phyloP scores from a whole-genome alignment of 2,888 invertebrate genomes.

The Apamea anceps region DNA sequence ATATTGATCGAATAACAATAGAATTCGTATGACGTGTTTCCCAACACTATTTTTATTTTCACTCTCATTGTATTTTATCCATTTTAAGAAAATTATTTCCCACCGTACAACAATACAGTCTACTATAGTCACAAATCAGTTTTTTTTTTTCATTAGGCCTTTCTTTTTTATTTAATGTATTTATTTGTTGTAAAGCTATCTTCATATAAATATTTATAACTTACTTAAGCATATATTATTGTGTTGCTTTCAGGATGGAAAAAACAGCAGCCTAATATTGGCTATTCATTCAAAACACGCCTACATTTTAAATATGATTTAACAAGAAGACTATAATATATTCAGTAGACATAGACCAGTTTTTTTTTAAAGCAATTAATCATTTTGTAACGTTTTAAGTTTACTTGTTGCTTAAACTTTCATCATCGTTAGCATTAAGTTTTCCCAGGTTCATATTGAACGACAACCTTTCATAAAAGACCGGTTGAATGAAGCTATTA shows the following conservation, averaged over 20 bases:
- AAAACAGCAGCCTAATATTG: background rate
- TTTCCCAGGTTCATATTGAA: background rate
- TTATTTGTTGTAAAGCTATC: background rate
- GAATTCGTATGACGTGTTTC: slow-evolving; percentile 28
- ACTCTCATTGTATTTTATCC: slow-evolving; percentile 28
- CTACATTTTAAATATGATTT: background rate
- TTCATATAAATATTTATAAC: background rate
- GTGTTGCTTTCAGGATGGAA: background rate
- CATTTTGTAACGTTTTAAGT: background rate
- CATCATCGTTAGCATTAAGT: background rate
- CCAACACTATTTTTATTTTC: slow-evolving; percentile 32
- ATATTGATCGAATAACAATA: slow-evolving; percentile 31
- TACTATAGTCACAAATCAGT: background rate
- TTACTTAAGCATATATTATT: background rate
- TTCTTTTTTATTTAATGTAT: background rate
- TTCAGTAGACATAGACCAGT: background rate
- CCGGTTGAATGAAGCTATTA: too few relatives aligned
- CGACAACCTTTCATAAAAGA: background rate
- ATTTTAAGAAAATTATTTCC: slow-evolving; percentile 23
- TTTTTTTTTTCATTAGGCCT: background rate
- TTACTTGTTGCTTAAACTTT: background rate
- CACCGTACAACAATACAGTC: background rate
- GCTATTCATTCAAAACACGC: background rate
- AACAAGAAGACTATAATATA: background rate
- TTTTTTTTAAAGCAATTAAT: background rate